Evolutionary conservation across 2,797 vertebrate genomes (phyloP), one percentile per base, ranked within the genome.

Genomic region (Euthynnus affinis): DNA sequence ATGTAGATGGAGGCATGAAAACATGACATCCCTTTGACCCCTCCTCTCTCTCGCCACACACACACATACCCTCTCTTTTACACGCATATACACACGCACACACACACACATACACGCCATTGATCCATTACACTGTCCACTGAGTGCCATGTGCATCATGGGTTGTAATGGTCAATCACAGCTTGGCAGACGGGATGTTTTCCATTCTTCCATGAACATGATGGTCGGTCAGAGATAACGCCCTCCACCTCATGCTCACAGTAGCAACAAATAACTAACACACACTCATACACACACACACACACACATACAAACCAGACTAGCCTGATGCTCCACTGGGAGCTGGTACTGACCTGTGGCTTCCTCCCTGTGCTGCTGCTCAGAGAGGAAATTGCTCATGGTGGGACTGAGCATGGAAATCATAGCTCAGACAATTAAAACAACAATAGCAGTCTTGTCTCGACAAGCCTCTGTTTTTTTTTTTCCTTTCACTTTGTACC

Each of bases 101-200:
- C 82, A 49, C 80, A 76, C 60, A 71, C 42, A 79, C 72, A 74
- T 81, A 77, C 81, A 74, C 63, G 52, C 61, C 83, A 97, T 96
- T 96, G 97, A 97, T 97, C 97, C 96, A 95, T 96, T 95, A 95
- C 96, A 95, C 94, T 95, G 95, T 96, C 97, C 87, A 95, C 96
- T 97, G 96, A 97, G 96, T 96, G 96, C 95, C 95, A 96, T 95
- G 96, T 96, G 93, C 96, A 97, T 97, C 96, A 96, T 96, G 96
- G 96, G 94, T 95, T 97, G 96, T 98, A 97, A 97, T 97, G 97
- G 97, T 97, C 97, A 97, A 97, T 98, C 96, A 96, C 96, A 96
- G 96, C 95, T 97, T 97, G 96, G 96, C 97, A 97, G 95, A 94
- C 94, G 92, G 92, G 93, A 94, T 78, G 96, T 95, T 97, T 97